Base-by-base conservation (phyloP, 2,888 invertebrate genomes). In the Periphyllus acericola region DNA sequence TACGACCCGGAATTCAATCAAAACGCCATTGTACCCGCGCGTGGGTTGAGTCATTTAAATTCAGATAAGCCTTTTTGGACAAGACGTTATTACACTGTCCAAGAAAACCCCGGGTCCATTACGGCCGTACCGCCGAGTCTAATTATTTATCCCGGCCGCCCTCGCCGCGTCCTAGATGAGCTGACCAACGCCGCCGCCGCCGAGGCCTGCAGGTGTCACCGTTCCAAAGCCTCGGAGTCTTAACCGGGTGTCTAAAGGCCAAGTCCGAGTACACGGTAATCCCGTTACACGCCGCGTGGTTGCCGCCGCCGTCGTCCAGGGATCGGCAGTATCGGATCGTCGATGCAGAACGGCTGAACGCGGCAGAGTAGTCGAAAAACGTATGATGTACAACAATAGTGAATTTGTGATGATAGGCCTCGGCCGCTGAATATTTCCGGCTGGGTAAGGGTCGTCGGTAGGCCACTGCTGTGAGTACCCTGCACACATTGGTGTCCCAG, bases 21-120 rank as follows among this genome's bases (percentile, higher is more conserved):
- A 81, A 81, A 87, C 32, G 74, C 71, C 80, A 55, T 80, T 66
- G 72, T 72, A 14, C 60, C 66, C 71, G 55, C 14, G 55, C 14
- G 46, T 14, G 86, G 85, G 85, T 85, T 21, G 74, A 72, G 32
- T 75, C 87, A 75, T 87, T 87, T 81, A 81, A 87, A 81, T 87
- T 75, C 87, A 87, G 87, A 87, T 87, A 87, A 87, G 87, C 87
- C 87, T 66, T 81, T 87, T 87, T 66, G 87, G 87, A 87, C 87
- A 81, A 87, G 87, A 87, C 87, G 87, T 81, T 81, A 81, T 87
- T 87, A 81, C n/a, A 25, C 81, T 74, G 81, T 81, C 87, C 87
- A 81, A 87, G 87, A 72, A 80, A 29, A 60, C 29, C 79, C 72
- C 40, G 78, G 86, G 71, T 86, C 71, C 78, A 52, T 79, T 72